These are phyloP conservation scores for Ochropacha duplaris DNA, from an alignment of 2,888 invertebrate species.

Conservation along the genomic window DNA sequence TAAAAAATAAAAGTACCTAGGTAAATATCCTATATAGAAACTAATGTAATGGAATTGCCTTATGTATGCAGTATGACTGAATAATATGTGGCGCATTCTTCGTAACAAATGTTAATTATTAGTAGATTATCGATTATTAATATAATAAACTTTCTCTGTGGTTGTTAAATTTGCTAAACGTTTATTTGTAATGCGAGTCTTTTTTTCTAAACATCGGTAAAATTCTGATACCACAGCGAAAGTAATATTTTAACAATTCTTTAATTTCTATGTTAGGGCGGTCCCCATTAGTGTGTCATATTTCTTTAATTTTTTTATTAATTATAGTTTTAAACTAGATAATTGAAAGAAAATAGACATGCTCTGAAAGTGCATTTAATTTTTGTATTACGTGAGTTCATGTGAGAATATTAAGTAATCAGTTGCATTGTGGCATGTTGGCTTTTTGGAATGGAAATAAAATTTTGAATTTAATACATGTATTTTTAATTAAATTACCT, in stretches of 20 bases:
- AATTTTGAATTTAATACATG: constrained; percentile 47
- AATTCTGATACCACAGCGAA: constrained; percentile 54
- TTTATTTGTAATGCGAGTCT: not conserved
- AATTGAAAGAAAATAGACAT: constrained; percentile 67
- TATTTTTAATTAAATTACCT: constrained; percentile 23
- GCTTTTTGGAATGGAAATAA: constrained; percentile 78
- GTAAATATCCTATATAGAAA: not conserved
- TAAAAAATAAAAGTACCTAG: not conserved
- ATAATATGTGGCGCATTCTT: constrained; percentile 48
- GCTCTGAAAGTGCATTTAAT: constrained; percentile 74
- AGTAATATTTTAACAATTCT: constrained; percentile 44
- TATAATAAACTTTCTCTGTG: constrained; percentile 55
- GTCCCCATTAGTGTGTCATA: constrained; percentile 77
- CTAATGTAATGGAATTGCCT: not conserved
- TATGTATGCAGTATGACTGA: constrained; percentile 36
- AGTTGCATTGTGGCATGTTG: constrained; percentile 73
- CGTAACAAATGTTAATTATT: constrained; percentile 31
- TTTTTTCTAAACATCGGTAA: not conserved
- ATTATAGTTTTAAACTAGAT: constrained; percentile 53
- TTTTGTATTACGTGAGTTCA: constrained; percentile 50
- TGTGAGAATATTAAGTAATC: constrained; percentile 46
- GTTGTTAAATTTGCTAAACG: constrained; percentile 35
- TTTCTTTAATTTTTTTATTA: constrained; percentile 63
- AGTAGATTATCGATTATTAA: constrained; percentile 21
- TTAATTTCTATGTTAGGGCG: constrained; percentile 53